Base-by-base conservation (phyloP, 2,113 vertebrate species). In the Hassar affinis region DNA sequence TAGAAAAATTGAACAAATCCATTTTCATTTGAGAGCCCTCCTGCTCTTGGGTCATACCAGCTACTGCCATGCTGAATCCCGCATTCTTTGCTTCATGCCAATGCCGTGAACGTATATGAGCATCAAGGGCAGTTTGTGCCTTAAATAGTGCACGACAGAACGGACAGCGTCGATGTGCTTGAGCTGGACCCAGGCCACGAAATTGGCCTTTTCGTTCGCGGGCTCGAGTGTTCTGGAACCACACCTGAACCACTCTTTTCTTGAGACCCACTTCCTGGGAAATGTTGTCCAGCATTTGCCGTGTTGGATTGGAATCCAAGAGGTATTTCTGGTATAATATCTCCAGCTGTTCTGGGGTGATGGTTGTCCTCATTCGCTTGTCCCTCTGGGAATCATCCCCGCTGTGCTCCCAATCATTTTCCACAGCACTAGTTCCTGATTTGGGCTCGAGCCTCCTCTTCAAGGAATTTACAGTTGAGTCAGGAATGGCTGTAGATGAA, bases 161-260 rank as follows among this genome's bases (percentile, higher is more conserved):
- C 22, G 98, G 97, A 86, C 98, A 99, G 6, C 98, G 95, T 6
- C 98, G 92, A 61, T 99, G 98, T 86, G 97, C 97, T 85, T 98
- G 96, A 27, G 96, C 96, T 35, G 97, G 96, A 33, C 97, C 97
- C 80, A 97, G 93, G 0, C 98, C 97, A 86, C 98, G 92, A 91
- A 99, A 99, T 88, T 99, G 98, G 64, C 98, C 98, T 89, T 99
- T 99, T 91, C 98, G 94, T 83, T 99, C 97, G 88, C 98, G 94
- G 3, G 98, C 98, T 57, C 98, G 93, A 0, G 98, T 99, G 89
- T 99, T 99, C 92, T 99, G 98, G 94, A 99, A 99, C 98, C 98
- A 99, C 30, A 99, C 98, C 88, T 99, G 98, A 75, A 99, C 98
- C 66, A 99, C 98, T 0, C 98, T 96, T 90, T 98, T 98, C 92